Evolutionary conservation across 2,888 invertebrate genomes (phyloP), one percentile per base, ranked within the genome.

Genomic region (Kryphioiulus occultus): DNA sequence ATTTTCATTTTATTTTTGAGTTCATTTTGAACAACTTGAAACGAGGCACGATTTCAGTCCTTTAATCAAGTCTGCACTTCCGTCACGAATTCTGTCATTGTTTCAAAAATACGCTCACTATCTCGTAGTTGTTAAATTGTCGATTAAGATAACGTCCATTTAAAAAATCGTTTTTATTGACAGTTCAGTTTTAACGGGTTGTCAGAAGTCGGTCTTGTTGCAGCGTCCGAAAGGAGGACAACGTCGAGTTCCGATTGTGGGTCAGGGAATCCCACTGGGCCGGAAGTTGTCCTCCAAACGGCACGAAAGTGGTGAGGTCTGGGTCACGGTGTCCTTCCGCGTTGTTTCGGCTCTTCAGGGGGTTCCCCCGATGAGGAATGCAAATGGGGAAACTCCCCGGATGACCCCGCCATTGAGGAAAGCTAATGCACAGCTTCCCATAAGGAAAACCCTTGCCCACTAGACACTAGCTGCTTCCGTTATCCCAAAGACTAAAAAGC

Each of bases 331-430:
- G 53, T 59, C 53, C 53, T 59, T 59, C 53, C 53, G 53, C 53
- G 53, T 59, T 59, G 53, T 59, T 59, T 17, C n/a, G 12, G 44
- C 53, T 19, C 53, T 3, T 12, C 53, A 4, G 53, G 53, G 53
- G 53, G 53, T 59, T 59, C 7, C 53, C 53, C 53, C 53, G n/a
- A 59, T 17, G n/a, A 59, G 53, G 53, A 59, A 59, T 59, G 53
- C 53, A 59, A 59, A 59, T 17, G 53, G 53, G 53, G 53, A 59
- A 59, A 59, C 53, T 59, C 53, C 53, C 53, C 53, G 53, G 53
- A 59, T 59, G 53, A 59, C 53, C 53, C 53, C 53, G 53, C 53
- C 53, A 59, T 59, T n/a, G 53, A 59, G 53, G 53, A 59, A 59
- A 59, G 53, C 53, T 15, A 1, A 15, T 5, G 3, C n/a, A n/a